Base-by-base conservation (phyloP, 2,113 vertebrate species). In the Triplophysa dalaica region DNA sequence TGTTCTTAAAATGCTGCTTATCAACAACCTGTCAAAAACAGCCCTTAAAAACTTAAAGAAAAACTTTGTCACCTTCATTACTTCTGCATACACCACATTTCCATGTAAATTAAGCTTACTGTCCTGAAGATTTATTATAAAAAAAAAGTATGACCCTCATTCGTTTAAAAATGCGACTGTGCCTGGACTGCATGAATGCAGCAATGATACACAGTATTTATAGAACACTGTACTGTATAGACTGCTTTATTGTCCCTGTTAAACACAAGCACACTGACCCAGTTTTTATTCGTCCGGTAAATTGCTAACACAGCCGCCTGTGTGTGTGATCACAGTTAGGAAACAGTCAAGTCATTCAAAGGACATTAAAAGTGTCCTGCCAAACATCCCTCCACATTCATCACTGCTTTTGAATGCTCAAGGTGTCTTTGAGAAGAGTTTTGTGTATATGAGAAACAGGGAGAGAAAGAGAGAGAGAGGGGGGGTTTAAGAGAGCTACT, bases 381-480 rank as follows among this genome's bases (percentile, higher is more conserved):
- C 67, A 62, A 62, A 72, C 76, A 29, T 81, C 82, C 43, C 64
- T 70, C n/a, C 19, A 17, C 72, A 83, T 87, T 81, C 60, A 83
- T 83, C 81, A 81, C 65, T 45, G 67, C 26, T 79, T 16, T 79
- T 73, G 85, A 86, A 89, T 84, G 87, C 86, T 92, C 89, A 91
- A 93, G 92, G 91, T 92, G 91, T 91, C 90, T 93, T 91, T 91
- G 90, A 60, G 70, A 65, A 68, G 41, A 50, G 81, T 84, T 17
- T 45, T 77, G 74, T 33, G 61, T 16, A 56, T 10, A 24, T 14
- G 61, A 14, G 72, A 66, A 70, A 11, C 38, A 45, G 14, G 33
- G 38, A 72, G 54, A 10, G 68, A 72, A 80, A 52, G 66, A 45
- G 68, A 72, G 81, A 52, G 66, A 45, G 29, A 9, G 8, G 67